Base-by-base conservation (phyloP, 2,797 vertebrate species). In the Clarias pachynema region DNA sequence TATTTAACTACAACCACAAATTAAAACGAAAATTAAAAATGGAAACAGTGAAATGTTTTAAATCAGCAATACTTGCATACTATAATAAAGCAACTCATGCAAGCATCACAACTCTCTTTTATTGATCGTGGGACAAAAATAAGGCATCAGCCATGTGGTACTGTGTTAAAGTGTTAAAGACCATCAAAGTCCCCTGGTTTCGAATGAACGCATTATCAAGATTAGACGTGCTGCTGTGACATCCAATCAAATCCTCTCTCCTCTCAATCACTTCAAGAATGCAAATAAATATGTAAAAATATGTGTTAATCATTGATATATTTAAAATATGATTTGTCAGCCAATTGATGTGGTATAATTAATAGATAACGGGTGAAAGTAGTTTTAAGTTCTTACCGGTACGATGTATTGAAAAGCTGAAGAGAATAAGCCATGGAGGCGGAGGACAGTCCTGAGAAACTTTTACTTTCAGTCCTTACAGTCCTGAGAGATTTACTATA, bases 1-100 rank as follows among this genome's bases (percentile, higher is more conserved):
- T 83, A 68, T 69, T 81, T 83, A 89, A 87, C 86, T 87, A 81
- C 26, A 86, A 89, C 78, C 88, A 88, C 49, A 75, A 31, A 57
- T 60, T 0, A 57, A 37, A 31, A 78, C 26, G 24, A 34, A 59
- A 24, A 59, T 14, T 2, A 24, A 8, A 10, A 20, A 49, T 3
- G 14, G 2, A 59, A 37, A 60, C 29, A 75, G 8, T 18, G 49
- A 29, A 0, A 22, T 14, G 6, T 44, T 34, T 22, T 24, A 57
- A 59, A 59, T 59, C 8, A 60, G 56, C 29, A 59, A 24, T 26
- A 8, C 1, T 26, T 16, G 37, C 20, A 66, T 70, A 12, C 20
- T 66, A 66, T 82, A 79, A 62, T 69, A 57, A 69, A 26, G 68
- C 18, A 49, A 26, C 40, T 62, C 49, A 31, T 24, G 18, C 1